Evolutionary conservation across 2,797 vertebrate species (phyloP).

Genomic region (Semotilus atromaculatus): DNA sequence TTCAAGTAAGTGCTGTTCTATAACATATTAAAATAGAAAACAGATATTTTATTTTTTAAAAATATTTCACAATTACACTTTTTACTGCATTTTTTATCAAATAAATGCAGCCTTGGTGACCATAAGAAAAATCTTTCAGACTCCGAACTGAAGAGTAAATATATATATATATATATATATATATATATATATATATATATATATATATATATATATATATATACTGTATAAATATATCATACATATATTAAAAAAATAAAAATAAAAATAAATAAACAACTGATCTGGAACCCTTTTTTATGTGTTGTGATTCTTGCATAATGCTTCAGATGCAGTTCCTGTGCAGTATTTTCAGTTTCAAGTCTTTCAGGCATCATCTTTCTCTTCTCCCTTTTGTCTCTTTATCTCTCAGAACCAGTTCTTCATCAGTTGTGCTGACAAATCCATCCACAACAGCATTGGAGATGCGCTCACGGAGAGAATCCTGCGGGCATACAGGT

Average conservation of each 20-base stretch:
- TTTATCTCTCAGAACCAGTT: slow-evolving; percentile 58
- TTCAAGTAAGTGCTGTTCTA: background rate
- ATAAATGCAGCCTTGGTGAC: background rate
- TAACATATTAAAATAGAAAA: background rate
- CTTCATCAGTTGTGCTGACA: slow-evolving; percentile 61
- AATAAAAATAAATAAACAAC: background rate
- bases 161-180: no score
- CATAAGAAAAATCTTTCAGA: background rate
- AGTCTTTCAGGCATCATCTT: background rate
- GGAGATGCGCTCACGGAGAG: slow-evolving; percentile 54
- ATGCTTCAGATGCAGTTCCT: background rate
- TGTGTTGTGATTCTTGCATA: background rate
- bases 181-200: no score
- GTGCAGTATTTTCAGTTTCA: background rate
- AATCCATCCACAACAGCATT: slow-evolving; percentile 61
- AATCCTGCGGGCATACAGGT: slow-evolving; percentile 61
- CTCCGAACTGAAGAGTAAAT: background rate
- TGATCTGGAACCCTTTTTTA: background rate
- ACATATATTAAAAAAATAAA: background rate
- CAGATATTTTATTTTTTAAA: background rate
- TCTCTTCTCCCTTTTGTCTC: background rate
- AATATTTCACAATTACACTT: background rate
- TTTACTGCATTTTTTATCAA: background rate
- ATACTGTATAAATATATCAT: background rate
- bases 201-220: no score